phyloP scores from a whole-genome alignment of 1,140 invertebrate genomes.

The Scaptodrosophila lebanonensis region DNA sequence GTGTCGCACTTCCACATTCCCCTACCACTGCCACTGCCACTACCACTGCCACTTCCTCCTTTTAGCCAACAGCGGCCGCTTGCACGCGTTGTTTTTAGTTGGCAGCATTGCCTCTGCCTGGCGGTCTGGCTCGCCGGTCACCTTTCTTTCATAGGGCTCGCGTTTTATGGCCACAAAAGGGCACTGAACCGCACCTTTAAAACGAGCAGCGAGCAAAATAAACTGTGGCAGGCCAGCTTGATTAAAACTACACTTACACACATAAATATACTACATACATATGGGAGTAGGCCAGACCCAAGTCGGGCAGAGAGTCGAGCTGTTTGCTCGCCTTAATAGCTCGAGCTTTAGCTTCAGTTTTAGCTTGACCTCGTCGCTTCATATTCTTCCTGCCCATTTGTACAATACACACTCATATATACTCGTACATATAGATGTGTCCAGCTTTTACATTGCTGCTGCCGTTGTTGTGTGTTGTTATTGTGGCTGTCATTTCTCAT shows the following conservation, averaged over 20 bases:
- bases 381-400: slow-evolving; percentile 49
- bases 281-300: slow-evolving; percentile 50
- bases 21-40: too few species aligned
- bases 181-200: slow-evolving; percentile 74
- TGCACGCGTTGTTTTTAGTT: not conserved
- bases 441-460: too few species aligned
- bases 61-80: slow-evolving; percentile 30
- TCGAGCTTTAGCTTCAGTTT: slow-evolving; percentile 31
- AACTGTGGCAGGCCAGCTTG: slow-evolving; percentile 66
- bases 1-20: too few species aligned
- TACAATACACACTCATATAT: too few species aligned
- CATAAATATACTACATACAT: slow-evolving; percentile 43
- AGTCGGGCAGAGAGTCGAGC: too few species aligned
- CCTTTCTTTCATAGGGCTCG: not conserved
- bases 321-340: not conserved
- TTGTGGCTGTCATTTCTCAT: slow-evolving; percentile 36
- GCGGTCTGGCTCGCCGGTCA: slow-evolving; percentile 4
- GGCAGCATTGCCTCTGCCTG: not conserved
- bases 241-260: slow-evolving; percentile 58
- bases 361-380: slow-evolving; percentile 68
- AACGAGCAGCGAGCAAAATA: slow-evolving; percentile 59
- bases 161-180: slow-evolving; percentile 67
- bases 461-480: too few species aligned
- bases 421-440: too few species aligned
- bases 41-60: slow-evolving; percentile 21